Conservation (phyloP, 2,888 invertebrate genomes). For the Cheilosia impressa region DNA sequence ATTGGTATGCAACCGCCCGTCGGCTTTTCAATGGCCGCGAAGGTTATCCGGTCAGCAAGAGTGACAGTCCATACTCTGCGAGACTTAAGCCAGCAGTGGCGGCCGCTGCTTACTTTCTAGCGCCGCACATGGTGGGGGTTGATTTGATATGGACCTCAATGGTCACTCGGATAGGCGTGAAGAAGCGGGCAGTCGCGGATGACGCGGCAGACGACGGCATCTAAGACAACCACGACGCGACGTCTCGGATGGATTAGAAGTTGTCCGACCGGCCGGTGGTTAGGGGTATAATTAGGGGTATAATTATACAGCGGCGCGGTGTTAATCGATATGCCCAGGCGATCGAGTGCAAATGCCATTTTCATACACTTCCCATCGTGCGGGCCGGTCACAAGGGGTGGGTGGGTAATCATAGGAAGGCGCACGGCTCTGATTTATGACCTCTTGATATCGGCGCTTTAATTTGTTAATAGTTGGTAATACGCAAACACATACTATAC, state of each 20-base stretch:
- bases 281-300: slow-evolving; percentile 67
- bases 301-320: slow-evolving; percentile 60
- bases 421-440: slow-evolving; percentile 67
- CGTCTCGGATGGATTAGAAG: slow-evolving; percentile 65
- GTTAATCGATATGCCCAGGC: slow-evolving; percentile 67
- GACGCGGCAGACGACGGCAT: slow-evolving; percentile 27
- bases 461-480: slow-evolving; percentile 67
- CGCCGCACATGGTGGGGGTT: slow-evolving; percentile 34
- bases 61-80: slow-evolving; percentile 63
- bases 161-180: slow-evolving; percentile 41
- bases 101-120: no score
- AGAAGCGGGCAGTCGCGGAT: slow-evolving; percentile 32
- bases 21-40: slow-evolving; percentile 39
- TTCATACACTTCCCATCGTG: slow-evolving; percentile 44
- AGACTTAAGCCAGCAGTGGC: no score
- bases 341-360: slow-evolving; percentile 69
- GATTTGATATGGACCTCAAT: slow-evolving; percentile 57
- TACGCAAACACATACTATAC: slow-evolving; percentile 31
- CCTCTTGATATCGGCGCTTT: slow-evolving; percentile 70
- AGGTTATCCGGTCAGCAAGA: slow-evolving; percentile 68
- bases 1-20: slow-evolving; percentile 39
- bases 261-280: slow-evolving; percentile 45
- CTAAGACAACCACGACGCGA: slow-evolving; percentile 36
- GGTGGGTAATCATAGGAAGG: slow-evolving; percentile 53
- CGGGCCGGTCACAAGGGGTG: neutral